Percentiles rank a stretch among this genome's conserved stretches.
phyloP scores from a whole-genome alignment of 2,113 vertebrate genomes.

The Eptatretus burgeri region DNA sequence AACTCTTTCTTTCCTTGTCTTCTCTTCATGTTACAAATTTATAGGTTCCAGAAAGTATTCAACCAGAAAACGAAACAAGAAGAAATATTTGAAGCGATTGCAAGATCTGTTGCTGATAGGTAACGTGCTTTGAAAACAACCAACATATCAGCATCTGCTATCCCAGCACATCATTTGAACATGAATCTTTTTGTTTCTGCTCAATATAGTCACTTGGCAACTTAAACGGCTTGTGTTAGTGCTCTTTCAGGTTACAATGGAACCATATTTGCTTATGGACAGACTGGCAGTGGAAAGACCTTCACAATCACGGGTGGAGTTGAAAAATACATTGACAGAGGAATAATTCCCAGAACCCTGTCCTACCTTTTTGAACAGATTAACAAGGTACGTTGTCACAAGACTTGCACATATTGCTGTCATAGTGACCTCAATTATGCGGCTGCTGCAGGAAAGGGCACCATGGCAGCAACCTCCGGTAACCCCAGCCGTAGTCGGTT shows the following conservation, averaged over 20 bases:
- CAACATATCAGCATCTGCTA: slow-evolving; percentile 11
- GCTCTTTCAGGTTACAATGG: slow-evolving; percentile 64
- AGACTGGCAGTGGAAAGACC: slow-evolving; percentile 85
- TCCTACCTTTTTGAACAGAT: slow-evolving; percentile 47
- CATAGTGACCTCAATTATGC: too few species aligned
- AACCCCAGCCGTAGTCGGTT: too few species aligned
- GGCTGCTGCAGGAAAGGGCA: too few species aligned
- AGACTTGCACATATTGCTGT: too few species aligned
- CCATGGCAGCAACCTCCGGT: too few species aligned
- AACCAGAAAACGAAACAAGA: slow-evolving; percentile 57
- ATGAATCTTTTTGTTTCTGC: background rate
- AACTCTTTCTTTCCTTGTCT: too few species aligned
- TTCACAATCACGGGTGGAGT: slow-evolving; percentile 85
- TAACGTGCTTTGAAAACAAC: slow-evolving; percentile 17
- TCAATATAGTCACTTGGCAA: background rate
- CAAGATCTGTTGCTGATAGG: slow-evolving; percentile 76
- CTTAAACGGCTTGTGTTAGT: slow-evolving; percentile 17
- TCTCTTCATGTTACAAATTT: slow-evolving; percentile 12
- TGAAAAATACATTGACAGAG: slow-evolving; percentile 44
- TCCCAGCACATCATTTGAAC: slow-evolving; percentile 9
- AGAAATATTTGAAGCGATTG: slow-evolving; percentile 48
- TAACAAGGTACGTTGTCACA: slow-evolving; percentile 21
- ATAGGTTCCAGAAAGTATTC: slow-evolving; percentile 73
- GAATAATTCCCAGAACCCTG: slow-evolving; percentile 60
- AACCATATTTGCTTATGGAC: slow-evolving; percentile 82